Conservation (phyloP, 2,797 vertebrate species). For the Gila robusta region DNA sequence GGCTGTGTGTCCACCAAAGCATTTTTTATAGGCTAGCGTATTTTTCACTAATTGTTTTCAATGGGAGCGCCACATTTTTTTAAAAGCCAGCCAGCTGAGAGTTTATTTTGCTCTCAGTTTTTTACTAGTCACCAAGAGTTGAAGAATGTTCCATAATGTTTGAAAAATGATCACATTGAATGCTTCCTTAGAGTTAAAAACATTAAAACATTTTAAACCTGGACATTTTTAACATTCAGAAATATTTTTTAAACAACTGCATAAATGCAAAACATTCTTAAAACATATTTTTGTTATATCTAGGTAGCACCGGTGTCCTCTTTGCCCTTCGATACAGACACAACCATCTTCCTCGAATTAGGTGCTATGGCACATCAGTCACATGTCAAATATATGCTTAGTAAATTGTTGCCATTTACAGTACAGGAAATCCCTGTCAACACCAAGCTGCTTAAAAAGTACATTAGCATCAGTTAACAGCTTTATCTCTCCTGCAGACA, state of each 20-base stretch:
- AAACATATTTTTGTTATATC: background rate
- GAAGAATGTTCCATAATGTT: no score
- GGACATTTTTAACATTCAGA: background rate
- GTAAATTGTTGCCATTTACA: background rate
- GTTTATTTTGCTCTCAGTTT: no score
- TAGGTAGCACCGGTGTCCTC: background rate
- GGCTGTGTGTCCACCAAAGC: no score
- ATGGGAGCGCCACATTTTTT: no score
- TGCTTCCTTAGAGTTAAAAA: background rate
- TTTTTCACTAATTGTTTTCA: no score
- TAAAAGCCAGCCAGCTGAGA: no score
- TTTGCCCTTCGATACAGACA: background rate
- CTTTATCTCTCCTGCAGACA: conserved; percentile 64
- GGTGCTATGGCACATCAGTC: background rate
- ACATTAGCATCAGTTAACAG: conserved; percentile 44
- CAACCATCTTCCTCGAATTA: background rate
- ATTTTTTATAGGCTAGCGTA: no score
- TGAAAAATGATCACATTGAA: background rate
- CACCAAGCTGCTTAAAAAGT: conserved; percentile 29
- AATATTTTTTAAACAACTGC: background rate
- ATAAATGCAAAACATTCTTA: background rate
- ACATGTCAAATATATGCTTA: background rate
- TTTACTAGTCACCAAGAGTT: no score
- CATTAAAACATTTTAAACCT: background rate
- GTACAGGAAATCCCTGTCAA: conserved; percentile 37